A percentile compares a stretch with the other conserved stretches of the same genome.
Evolutionary conservation across 2,797 vertebrate genomes (phyloP).

Genomic region (Lateolabrax maculatus): DNA sequence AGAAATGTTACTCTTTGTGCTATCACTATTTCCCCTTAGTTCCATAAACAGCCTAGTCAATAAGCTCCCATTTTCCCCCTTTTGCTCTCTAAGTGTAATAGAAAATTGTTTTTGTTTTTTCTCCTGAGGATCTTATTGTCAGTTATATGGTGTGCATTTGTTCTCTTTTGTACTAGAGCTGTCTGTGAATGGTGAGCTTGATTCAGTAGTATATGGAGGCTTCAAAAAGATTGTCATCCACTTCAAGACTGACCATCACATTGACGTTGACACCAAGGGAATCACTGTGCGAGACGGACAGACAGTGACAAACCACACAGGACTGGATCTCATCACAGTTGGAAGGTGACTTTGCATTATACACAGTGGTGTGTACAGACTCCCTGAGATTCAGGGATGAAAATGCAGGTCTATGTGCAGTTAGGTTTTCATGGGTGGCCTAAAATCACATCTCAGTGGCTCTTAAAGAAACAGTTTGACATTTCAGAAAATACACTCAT

Average conservation of each 20-base stretch:
- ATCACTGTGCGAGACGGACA: slow-evolving; percentile 52
- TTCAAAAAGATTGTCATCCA: slow-evolving; percentile 74
- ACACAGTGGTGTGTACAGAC: neutral
- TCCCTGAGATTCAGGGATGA: neutral
- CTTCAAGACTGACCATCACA: slow-evolving; percentile 19
- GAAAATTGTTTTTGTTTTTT: neutral
- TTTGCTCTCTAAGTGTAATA: neutral
- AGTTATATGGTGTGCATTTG: neutral
- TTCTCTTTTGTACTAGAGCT: slow-evolving; percentile 64
- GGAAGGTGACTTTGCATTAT: slow-evolving; percentile 67
- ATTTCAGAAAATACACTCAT: neutral
- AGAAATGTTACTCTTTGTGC: slow-evolving; percentile 31
- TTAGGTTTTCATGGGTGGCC: neutral
- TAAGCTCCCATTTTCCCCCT: neutral
- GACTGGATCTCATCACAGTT: neutral
- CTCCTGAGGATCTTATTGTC: neutral
- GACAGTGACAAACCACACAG: accelerated
- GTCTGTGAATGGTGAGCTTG: slow-evolving; percentile 77
- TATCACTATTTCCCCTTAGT: neutral
- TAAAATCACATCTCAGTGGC: neutral
- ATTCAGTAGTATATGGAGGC: slow-evolving; percentile 33
- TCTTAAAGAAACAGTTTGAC: neutral
- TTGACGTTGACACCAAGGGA: slow-evolving; percentile 50
- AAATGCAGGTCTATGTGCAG: neutral
- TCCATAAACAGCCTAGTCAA: neutral